Evolutionary conservation across 2,113 vertebrate genomes (phyloP).

Genomic region (Dicaeum eximium): DNA sequence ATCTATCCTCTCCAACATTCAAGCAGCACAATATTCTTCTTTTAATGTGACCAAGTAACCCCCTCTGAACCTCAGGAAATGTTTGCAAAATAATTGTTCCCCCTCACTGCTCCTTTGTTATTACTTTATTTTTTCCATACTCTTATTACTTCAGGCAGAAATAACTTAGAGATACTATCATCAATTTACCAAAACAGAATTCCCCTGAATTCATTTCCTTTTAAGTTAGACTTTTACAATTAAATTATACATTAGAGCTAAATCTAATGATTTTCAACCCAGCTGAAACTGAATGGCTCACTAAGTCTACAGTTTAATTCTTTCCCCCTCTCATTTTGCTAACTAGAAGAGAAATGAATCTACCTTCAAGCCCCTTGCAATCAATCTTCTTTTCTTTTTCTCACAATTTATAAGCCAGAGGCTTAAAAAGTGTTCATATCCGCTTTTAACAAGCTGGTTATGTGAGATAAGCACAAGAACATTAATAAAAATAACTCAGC

Average conservation of each 20-base stretch:
- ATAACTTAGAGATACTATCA: neutral
- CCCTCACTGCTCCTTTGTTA: neutral
- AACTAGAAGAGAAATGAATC: conserved; percentile 13
- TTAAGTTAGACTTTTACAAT: neutral
- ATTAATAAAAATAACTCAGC: conserved; percentile 51
- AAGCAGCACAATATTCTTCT: neutral
- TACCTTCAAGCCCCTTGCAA: conserved; percentile 26
- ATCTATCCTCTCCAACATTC: neutral
- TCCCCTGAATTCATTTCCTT: neutral
- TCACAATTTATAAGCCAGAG: conserved; percentile 23
- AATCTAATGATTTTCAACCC: neutral
- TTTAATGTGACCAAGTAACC: fast-evolving
- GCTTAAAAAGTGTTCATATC: conserved; percentile 44
- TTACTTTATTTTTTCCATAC: neutral
- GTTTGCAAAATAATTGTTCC: neutral
- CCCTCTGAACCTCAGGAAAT: neutral
- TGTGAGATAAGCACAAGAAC: conserved; percentile 31
- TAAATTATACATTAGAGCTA: neutral
- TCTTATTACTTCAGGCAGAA: neutral
- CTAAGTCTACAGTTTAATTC: neutral
- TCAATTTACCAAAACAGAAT: neutral
- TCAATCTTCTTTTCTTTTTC: conserved; percentile 53
- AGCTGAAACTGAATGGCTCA: neutral
- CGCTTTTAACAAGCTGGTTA: conserved; percentile 59
- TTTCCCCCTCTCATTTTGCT: neutral